Base-by-base conservation (phyloP, 30 jellyfish, hydroid and myxozoan species). In the Hydra vulgaris region DNA sequence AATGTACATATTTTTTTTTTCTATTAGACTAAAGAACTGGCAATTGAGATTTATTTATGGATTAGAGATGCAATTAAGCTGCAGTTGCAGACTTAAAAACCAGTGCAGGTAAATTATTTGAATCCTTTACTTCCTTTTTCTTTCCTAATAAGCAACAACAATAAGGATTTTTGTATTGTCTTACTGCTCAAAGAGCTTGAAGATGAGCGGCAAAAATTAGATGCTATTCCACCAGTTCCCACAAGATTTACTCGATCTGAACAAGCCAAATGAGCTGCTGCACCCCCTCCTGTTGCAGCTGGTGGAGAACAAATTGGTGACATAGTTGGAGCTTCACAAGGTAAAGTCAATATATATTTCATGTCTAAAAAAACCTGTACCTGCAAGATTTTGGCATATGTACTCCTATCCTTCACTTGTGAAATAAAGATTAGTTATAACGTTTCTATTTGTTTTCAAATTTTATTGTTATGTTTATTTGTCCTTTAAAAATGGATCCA, bases 1-100 rank as follows among this genome's bases (percentile, higher is more conserved):
- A 40, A 3, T 40, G 61, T 40, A 40, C 61, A 40, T 40, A 40
- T 5, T 40, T 40, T 40, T 40, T 40, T 40, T 40, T 12, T 40
- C 8, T 81, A 54, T 55, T 80, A 88, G 96, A 95, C 96, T 17
- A 94, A 94, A 74, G 21, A 72, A 17, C 87, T 94, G 24, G 97
- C 95, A 15, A 82, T 94, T 56, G 99, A 94, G 83, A 86, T 88
- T 21, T 94, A 81, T 82, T 80, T 77, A 78, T 94, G 96, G 96
- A 94, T 94, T 53, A 54, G 97, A 18, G 99, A 94, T 88, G 97
- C 96, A 5, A 80, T 94, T 27, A 83, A 87, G 54, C 94, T 95
- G 21, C 96, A 81, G 80, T 72, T 94, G 83, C 85, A 82, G 23
- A 86, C 71, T 79, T 85, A 88, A 70, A 88, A 94, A 66, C 97